phyloP scores from a whole-genome alignment of 37 sponge, comb jelly and placozoan species.

The Lycopodina hypogea region DNA sequence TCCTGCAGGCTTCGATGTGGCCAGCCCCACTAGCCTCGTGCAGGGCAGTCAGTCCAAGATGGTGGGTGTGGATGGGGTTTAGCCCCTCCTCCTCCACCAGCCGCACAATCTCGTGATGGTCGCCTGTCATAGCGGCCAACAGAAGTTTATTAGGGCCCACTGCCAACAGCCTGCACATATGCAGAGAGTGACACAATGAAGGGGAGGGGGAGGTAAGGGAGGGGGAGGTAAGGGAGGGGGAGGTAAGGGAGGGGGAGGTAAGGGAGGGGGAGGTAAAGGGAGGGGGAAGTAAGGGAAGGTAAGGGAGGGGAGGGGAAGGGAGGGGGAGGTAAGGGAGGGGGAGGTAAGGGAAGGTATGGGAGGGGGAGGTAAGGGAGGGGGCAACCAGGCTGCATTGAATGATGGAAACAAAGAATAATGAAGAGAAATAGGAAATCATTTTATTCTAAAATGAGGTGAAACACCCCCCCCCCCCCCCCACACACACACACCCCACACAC shows the following conservation, averaged over 20 bases:
- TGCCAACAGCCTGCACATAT: slow-evolving; percentile 49
- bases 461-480: too few species aligned
- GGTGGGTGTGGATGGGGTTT: slow-evolving; percentile 40
- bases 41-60: slow-evolving; percentile 57
- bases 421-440: too few species aligned
- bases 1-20: slow-evolving; percentile 14
- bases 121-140: slow-evolving; percentile 50
- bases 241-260: neutral
- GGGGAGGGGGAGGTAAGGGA: too few species aligned
- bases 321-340: too few species aligned
- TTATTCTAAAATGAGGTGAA: too few species aligned
- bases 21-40: slow-evolving; percentile 69
- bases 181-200: neutral
- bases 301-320: too few species aligned
- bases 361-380: too few species aligned
- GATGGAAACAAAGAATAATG: too few species aligned
- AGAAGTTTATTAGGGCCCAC: slow-evolving; percentile 46
- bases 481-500: too few species aligned
- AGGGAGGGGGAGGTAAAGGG: neutral
- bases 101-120: slow-evolving; percentile 11
- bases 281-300: too few species aligned
- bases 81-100: slow-evolving; percentile 41
- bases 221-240: neutral
- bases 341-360: too few species aligned
- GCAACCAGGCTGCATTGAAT: too few species aligned